A percentile compares a stretch with the other conserved stretches of the same genome.
phyloP scores from a whole-genome alignment of 1,140 invertebrate species.

The Diachasma alloeum region DNA sequence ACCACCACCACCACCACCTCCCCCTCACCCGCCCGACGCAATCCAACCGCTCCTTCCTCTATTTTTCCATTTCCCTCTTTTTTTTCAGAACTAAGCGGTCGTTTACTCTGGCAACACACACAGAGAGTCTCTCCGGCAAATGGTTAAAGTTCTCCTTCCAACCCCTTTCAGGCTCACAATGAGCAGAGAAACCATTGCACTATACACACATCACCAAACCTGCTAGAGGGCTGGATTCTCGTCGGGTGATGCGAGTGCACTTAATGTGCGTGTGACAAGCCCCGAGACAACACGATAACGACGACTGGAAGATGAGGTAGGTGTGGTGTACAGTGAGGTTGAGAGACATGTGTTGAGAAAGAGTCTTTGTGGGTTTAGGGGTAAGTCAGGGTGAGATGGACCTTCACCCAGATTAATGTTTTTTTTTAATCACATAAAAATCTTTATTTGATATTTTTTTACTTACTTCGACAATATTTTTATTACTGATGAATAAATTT shows the following conservation, averaged over 20 bases:
- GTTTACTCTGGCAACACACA: conserved; percentile 26
- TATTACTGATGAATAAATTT: no score
- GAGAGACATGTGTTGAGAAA: no score
- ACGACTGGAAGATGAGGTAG: neutral
- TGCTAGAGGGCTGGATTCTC: neutral
- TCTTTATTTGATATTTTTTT: no score
- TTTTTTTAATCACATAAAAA: no score
- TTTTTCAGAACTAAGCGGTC: neutral
- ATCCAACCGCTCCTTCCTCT: no score
- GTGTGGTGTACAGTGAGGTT: no score
- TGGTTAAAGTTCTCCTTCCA: neutral
- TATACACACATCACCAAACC: neutral
- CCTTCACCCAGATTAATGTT: no score
- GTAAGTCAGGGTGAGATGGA: no score
- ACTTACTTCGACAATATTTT: no score
- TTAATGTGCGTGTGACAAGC: neutral
- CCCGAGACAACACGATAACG: neutral
- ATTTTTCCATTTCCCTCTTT: neutral
- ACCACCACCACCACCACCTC: neutral
- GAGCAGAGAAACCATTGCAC: neutral
- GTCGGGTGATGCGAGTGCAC: neutral
- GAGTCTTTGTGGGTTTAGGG: no score
- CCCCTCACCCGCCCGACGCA: no score
- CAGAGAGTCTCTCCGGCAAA: neutral
- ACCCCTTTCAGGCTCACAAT: neutral